phyloP scores from a whole-genome alignment of 2,888 invertebrate genomes.

The Campoplex capitator region DNA sequence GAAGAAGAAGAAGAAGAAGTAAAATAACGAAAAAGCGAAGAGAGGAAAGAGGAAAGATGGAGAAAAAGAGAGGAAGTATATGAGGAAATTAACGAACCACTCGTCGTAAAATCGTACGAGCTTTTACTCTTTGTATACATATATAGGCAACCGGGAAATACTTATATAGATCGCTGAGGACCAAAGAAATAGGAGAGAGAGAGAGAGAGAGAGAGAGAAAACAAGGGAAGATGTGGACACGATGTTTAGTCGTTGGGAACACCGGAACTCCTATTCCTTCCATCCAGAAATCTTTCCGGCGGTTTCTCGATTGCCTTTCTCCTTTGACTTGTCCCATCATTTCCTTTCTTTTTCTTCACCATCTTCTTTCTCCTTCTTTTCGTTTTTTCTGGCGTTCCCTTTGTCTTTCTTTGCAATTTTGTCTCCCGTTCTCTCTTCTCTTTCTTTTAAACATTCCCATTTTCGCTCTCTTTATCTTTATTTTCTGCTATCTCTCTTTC shows the following conservation, averaged over 20 bases:
- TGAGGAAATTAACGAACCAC: constrained; percentile 55
- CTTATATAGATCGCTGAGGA: not conserved
- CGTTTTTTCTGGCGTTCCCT: not conserved
- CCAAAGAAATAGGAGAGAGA: not conserved
- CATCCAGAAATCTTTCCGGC: constrained; percentile 49
- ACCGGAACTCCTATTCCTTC: constrained; percentile 58
- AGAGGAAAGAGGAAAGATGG: not conserved
- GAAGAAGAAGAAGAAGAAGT: constrained; percentile 40
- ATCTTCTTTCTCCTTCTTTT: constrained; percentile 39
- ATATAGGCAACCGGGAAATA: constrained; percentile 6
- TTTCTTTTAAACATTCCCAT: constrained; percentile 39
- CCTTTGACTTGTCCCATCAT: constrained; percentile 61
- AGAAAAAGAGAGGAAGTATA: constrained; percentile 18
- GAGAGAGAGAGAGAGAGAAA: not conserved
- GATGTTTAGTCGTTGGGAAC: constrained; percentile 53
- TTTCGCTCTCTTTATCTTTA: constrained; percentile 32
- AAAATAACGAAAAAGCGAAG: constrained; percentile 20
- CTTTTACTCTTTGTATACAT: not conserved
- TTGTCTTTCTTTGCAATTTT: not conserved
- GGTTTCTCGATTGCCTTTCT: constrained; percentile 55
- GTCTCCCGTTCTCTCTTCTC: constrained; percentile 1
- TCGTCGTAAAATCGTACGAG: constrained; percentile 53
- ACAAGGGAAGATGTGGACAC: constrained; percentile 22
- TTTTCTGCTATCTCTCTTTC: not conserved
- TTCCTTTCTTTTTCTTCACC: constrained; percentile 35